Evolutionary conservation across 1,140 invertebrate species (phyloP), one percentile per base, ranked within the genome.

Genomic region (Phthorimaea operculella): DNA sequence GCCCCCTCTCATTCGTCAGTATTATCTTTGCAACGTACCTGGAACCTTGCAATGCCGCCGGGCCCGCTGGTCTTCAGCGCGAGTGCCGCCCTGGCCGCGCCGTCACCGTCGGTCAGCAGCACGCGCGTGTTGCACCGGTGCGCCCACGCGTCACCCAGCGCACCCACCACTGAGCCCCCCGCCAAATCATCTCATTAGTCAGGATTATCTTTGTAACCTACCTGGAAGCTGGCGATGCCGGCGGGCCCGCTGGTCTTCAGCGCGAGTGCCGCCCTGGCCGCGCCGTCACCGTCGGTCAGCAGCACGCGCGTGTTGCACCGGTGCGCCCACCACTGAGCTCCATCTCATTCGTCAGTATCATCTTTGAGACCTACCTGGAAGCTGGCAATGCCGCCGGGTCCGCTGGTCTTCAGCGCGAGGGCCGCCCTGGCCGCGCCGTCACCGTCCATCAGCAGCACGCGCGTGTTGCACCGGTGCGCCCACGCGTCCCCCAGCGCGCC

Each of bases 341-440:
- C 76, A 88, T 84, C 60, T 88, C 86, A 64, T 88, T 89, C 51
- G n/a, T n/a, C n/a, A n/a, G n/a, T n/a, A n/a, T n/a, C n/a, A n/a
- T n/a, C n/a, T n/a, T n/a, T n/a, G 11, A 6, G 4, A 15, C 42
- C 6, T 55, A 81, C 82, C 73, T 76, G 64, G 56, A 84, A 85
- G 18, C 60, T 62, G 3, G 58, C 72, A 45, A 71, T 74, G 9
- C 57, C 50, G 28, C 69, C 70, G 6, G 69, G 60, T 2, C 69
- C 53, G 52, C 64, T 59, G 28, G 73, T 79, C 62, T 85, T 85
- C 15, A 81, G 55, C 42, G 79, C 14, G 8, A 76, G 45, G 0
- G 73, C 82, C 0, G 68, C 74, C 65, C 4, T 69, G 54, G 14
- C 64, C 59, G n/a, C 17, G 52, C 16, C 2, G 52, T 45, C 15